Conservation (phyloP, 2,797 vertebrate genomes). For the Momotus momota region DNA sequence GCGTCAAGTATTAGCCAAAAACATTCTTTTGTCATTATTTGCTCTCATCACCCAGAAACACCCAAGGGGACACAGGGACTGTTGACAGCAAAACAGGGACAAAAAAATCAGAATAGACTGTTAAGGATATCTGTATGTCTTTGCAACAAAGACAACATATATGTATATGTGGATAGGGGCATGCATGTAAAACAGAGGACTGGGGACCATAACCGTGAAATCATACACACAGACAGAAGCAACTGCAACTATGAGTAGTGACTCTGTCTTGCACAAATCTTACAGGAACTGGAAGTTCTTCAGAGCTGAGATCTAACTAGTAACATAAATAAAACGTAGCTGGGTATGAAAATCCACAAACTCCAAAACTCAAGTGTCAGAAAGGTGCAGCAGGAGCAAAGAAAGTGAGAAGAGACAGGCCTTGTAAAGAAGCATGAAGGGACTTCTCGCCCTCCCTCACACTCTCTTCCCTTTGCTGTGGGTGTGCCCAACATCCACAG, state of each 20-base stretch:
- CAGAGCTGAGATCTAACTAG: background rate
- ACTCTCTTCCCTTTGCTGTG: background rate
- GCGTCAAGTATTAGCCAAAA: background rate
- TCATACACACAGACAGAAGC: background rate
- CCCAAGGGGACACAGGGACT: background rate
- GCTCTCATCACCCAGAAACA: background rate
- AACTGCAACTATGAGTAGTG: conserved; percentile 9
- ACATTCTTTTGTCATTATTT: background rate
- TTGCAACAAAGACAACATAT: background rate
- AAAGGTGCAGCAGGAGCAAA: background rate
- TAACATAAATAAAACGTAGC: conserved; percentile 15
- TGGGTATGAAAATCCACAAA: background rate
- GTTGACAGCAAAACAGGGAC: background rate
- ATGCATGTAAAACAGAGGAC: rapidly evolving
- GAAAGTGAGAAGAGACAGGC: background rate
- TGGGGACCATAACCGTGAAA: background rate
- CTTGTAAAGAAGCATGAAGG: background rate
- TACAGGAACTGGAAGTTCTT: conserved; percentile 2
- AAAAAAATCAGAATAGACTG: background rate
- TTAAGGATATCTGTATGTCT: background rate
- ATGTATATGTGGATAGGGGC: background rate
- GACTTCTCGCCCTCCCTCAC: background rate
- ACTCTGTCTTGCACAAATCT: background rate
- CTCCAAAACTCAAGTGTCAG: background rate
- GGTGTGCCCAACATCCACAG: background rate